Evolutionary conservation across 2,888 invertebrate species (phyloP), one percentile per base, ranked within the genome.

Genomic region (Chrysolina oricalcia): DNA sequence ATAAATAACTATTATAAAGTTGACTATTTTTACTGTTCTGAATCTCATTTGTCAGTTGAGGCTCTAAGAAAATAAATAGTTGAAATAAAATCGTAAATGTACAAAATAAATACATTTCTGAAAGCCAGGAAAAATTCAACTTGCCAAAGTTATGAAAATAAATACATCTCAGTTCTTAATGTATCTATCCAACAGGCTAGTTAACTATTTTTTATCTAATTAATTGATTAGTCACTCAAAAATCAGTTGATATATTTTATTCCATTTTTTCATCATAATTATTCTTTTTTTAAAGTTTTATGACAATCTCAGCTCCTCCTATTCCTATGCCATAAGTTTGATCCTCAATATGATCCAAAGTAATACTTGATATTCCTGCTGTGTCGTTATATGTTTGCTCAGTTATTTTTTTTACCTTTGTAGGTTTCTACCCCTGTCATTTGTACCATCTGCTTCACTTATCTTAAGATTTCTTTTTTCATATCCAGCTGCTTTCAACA

Each of bases 81-180:
- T 3, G 15, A 46, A 15, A n/a, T n/a, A 13, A 46, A 46, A 46
- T 59, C 23, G 35, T 9, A 59, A 59, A 59, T 21, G n/a, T 59
- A n/a, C 23, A 59, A 21, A 56, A 59, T 27, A 59, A 59, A 59
- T 59, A n/a, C 59, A 27, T 35, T 59, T 59, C 27, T 59, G 27
- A 27, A n/a, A 27, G 27, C 15, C 59, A 27, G 8, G n/a, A 17
- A 59, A 15, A 35, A 1, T 59, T 59, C 17, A 59, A n/a, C 27
- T 59, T 17, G 35, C 59, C 23, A n/a, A 59, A 59, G 53, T 53
- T 21, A 53, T 11, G 53, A 59, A 27, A 9, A 59, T 27, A 27
- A 35, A 59, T 59, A 59, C 59, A 59, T 59, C 27, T 35, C 59
- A 59, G 59, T 35, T 59, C 35, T 27, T n/a, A 27, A 3, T 35